Evolutionary conservation across 1,140 invertebrate species (phyloP), one percentile per base, ranked within the genome.

Genomic region (Acromyrmex charruanus): DNA sequence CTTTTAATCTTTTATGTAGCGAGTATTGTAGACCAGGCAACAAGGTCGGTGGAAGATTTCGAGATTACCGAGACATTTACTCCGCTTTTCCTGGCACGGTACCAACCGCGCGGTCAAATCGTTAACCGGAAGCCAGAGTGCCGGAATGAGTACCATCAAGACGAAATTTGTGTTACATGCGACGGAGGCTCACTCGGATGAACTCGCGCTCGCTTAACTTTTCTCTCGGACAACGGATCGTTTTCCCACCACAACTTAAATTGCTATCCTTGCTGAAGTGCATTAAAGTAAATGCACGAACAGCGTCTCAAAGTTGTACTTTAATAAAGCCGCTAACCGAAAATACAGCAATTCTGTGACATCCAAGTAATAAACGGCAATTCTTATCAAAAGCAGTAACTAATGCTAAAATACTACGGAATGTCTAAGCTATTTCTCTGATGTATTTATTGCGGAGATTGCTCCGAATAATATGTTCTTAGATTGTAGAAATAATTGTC

Each of bases 41-140:
- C 61, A 86, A 74, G 65, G 65, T 61, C 51, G 85, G 28, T 28
- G 51, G 39, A 49, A 58, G 61, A 75, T 61, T 77, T 61, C 18
- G 84, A 51, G 71, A 69, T 74, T 61, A 74, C 69, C 25, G 85
- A 49, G 72, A 88, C 58, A 53, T 86, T 81, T 69, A 61, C 53
- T 69, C 69, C 28, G 25, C 44, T 81, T 86, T 86, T 71, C 63
- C 55, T 86, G 85, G 85, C 77, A 61, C 85, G 16, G 55, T 21
- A 39, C 77, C 85, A 86, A 28, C 75, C 28, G 66, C 51, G n/a
- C 55, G 39, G 55, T 63, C 55, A 55, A 39, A 82, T 63, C 66
- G 85, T 87, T 82, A 72, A 82, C 55, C 66, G 85, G 66, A 87
- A 82, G 66, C 77, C 66, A 3, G 66, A 87, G 77, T 61, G 55